Evolutionary conservation across 2,113 vertebrate genomes (phyloP).

Genomic region (Chaenocephalus aceratus): DNA sequence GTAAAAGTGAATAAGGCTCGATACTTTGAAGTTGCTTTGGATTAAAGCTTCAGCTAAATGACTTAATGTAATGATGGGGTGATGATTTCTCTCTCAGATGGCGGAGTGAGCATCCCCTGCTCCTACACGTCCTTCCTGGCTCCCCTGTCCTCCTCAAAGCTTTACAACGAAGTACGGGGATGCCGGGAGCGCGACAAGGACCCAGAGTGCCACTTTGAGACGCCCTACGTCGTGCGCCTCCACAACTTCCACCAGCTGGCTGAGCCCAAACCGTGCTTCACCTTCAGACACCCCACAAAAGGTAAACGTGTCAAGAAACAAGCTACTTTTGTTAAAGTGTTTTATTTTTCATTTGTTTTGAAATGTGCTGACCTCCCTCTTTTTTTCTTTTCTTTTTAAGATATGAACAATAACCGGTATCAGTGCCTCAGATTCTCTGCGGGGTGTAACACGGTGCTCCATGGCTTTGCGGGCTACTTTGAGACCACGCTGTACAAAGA

Average conservation of each 20-base stretch:
- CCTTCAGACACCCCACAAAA: slow-evolving; percentile 90
- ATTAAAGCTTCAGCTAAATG: too few species aligned
- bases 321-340: too few species aligned
- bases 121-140: slow-evolving; percentile 93
- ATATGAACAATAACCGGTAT: slow-evolving; percentile 92
- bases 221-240: slow-evolving; percentile 92
- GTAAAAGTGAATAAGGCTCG: not conserved
- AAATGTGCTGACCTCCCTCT: not conserved
- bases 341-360: not conserved
- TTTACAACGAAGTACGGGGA: slow-evolving; percentile 93
- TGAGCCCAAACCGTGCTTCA: slow-evolving; percentile 91
- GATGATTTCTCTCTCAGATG: slow-evolving; percentile 75
- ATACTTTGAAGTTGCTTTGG: too few species aligned
- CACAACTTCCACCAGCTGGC: slow-evolving; percentile 95
- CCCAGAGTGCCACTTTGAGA: slow-evolving; percentile 92
- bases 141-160: slow-evolving; percentile 94
- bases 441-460: slow-evolving; percentile 90
- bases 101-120: slow-evolving; percentile 91
- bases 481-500: slow-evolving; percentile 92
- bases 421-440: slow-evolving; percentile 88
- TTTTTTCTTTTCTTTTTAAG: slow-evolving; percentile 36
- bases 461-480: slow-evolving; percentile 96
- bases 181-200: slow-evolving; percentile 93
- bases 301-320: slow-evolving; percentile 67
- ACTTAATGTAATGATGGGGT: too few species aligned